phyloP scores from a whole-genome alignment of 2,888 invertebrate genomes.

The Dinocampus coccinellae region DNA sequence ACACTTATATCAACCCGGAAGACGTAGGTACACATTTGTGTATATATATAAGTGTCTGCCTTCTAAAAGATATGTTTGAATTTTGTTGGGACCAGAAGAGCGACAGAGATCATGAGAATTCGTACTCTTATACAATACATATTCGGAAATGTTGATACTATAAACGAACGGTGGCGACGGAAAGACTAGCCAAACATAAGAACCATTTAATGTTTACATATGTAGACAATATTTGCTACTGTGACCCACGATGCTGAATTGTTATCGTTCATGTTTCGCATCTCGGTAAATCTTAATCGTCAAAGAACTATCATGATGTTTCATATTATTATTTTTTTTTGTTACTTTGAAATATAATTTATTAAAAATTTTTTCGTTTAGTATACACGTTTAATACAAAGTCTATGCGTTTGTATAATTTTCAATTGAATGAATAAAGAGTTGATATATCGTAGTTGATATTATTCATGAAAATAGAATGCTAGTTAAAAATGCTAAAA shows the following conservation, averaged over 20 bases:
- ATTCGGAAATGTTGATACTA: background rate
- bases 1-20: background rate
- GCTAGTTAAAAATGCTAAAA: background rate
- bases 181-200: background rate
- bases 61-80: background rate
- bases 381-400: background rate
- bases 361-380: too few relatives aligned
- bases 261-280: too few relatives aligned
- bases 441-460: background rate
- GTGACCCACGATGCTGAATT: background rate
- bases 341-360: too few relatives aligned
- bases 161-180: background rate
- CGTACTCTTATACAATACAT: background rate
- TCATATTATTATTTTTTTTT: too few relatives aligned
- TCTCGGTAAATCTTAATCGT: too few relatives aligned
- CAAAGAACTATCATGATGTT: too few relatives aligned
- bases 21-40: background rate
- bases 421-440: background rate
- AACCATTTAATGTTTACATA: background rate
- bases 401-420: background rate
- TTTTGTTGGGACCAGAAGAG: too few relatives aligned
- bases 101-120: background rate
- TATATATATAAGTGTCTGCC: background rate
- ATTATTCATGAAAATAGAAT: background rate
- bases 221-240: background rate